Percentiles rank a stretch among this genome's conserved stretches.
phyloP scores from a whole-genome alignment of 2,113 vertebrate genomes.

The Gadus macrocephalus region DNA sequence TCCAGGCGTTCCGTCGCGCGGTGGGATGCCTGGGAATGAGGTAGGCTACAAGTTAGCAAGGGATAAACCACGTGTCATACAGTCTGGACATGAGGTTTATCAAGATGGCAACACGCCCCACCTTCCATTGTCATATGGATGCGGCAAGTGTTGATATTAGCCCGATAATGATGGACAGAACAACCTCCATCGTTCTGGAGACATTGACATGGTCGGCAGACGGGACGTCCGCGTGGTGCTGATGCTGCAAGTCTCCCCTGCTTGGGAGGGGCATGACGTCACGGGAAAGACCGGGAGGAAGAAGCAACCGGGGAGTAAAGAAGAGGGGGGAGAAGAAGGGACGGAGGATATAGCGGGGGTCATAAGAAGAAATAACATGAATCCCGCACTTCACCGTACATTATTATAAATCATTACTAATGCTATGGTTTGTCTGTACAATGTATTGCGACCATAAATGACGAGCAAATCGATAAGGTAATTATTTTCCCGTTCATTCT shows the following conservation, averaged over 20 bases:
- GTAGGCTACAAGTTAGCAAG: too few relatives aligned
- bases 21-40: too few relatives aligned
- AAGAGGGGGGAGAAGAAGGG: slow-evolving; percentile 50
- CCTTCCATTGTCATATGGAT: too few relatives aligned
- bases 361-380: slow-evolving; percentile 45
- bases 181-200: neutral
- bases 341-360: slow-evolving; percentile 44
- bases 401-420: slow-evolving; percentile 11
- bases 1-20: too few relatives aligned
- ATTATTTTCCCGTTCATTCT: slow-evolving; percentile 56
- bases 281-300: slow-evolving; percentile 48
- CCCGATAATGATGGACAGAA: too few relatives aligned
- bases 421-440: slow-evolving; percentile 31
- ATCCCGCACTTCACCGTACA: slow-evolving; percentile 40
- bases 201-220: neutral
- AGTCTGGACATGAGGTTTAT: too few relatives aligned
- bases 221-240: slow-evolving; percentile 37
- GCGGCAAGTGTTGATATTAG: too few relatives aligned
- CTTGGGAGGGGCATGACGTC: slow-evolving; percentile 67
- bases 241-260: slow-evolving; percentile 63
- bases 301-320: slow-evolving; percentile 33
- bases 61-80: too few relatives aligned
- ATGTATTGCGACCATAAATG: slow-evolving; percentile 62
- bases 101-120: too few relatives aligned
- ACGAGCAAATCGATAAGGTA: slow-evolving; percentile 67